These are phyloP conservation scores for Agapornis roseicollis DNA, from an alignment of 2,113 vertebrate genomes.

Conservation along the genomic window DNA sequence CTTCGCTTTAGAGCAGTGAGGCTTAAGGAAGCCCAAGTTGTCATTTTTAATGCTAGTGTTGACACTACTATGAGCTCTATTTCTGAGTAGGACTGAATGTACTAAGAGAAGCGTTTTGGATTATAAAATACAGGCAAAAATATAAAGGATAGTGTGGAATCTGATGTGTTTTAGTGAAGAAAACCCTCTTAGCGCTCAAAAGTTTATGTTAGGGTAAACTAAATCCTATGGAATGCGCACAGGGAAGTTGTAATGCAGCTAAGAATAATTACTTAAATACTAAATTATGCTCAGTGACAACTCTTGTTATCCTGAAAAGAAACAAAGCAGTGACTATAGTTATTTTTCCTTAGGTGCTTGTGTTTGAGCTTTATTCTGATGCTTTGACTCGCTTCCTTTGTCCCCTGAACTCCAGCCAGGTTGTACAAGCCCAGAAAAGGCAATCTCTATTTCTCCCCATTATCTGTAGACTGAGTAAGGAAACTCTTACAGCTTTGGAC, in stretches of 20 bases:
- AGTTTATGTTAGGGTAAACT: background rate
- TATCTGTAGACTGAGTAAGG: background rate
- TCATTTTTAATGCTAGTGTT: background rate
- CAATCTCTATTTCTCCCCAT: background rate
- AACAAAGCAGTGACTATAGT: background rate
- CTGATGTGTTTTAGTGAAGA: background rate
- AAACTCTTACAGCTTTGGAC: background rate
- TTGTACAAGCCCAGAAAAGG: background rate
- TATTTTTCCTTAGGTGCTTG: background rate
- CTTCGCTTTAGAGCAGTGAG: background rate
- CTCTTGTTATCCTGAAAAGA: background rate
- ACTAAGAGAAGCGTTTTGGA: background rate
- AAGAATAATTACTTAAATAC: background rate
- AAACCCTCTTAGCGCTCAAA: background rate
- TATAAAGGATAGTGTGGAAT: background rate
- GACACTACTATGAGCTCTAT: background rate
- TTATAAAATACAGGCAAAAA: background rate
- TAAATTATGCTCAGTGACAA: background rate
- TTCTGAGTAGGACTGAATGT: too few relatives aligned
- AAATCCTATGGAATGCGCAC: background rate
- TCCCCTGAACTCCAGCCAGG: background rate
- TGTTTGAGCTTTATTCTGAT: background rate
- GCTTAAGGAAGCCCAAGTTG: background rate
- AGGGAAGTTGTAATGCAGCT: background rate
- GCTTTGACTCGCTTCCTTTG: background rate